Percentiles rank a stretch among this genome's conserved stretches.
Evolutionary conservation across 2,888 invertebrate genomes (phyloP).

Genomic region (Asteroscopus sphinx): DNA sequence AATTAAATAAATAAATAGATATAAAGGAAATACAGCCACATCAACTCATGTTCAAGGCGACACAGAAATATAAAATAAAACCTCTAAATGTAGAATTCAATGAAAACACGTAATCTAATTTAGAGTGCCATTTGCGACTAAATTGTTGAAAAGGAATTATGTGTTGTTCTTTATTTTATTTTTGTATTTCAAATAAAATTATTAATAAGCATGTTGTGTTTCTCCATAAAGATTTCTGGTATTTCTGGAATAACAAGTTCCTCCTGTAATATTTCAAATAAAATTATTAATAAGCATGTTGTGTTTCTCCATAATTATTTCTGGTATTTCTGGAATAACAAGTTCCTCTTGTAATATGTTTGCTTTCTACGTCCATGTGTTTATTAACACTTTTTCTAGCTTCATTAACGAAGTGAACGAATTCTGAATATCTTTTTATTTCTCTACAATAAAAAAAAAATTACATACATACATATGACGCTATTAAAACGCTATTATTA

Average conservation of each 20-base stretch:
- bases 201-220: too few relatives aligned
- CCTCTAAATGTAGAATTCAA: constrained; percentile 10
- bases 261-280: not conserved
- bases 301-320: too few relatives aligned
- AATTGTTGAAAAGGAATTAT: not conserved
- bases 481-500: too few relatives aligned
- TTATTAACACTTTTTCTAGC: not conserved
- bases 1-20: too few relatives aligned
- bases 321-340: too few relatives aligned
- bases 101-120: constrained; percentile 26
- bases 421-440: not conserved
- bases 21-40: constrained; percentile 8
- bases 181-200: not conserved
- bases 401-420: not conserved
- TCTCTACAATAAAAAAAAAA: not conserved
- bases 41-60: constrained; percentile 10
- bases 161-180: constrained; percentile 6
- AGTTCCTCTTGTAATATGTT: not conserved
- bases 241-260: not conserved
- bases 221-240: too few relatives aligned
- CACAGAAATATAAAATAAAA: constrained; percentile 5
- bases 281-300: too few relatives aligned
- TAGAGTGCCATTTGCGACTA: constrained; percentile 11
- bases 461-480: too few relatives aligned
- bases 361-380: not conserved